A percentile compares a stretch with the other conserved stretches of the same genome.
These are phyloP conservation scores for Vollenhovia emeryi DNA, from an alignment of 1,140 invertebrate species.

Conservation along the genomic window DNA sequence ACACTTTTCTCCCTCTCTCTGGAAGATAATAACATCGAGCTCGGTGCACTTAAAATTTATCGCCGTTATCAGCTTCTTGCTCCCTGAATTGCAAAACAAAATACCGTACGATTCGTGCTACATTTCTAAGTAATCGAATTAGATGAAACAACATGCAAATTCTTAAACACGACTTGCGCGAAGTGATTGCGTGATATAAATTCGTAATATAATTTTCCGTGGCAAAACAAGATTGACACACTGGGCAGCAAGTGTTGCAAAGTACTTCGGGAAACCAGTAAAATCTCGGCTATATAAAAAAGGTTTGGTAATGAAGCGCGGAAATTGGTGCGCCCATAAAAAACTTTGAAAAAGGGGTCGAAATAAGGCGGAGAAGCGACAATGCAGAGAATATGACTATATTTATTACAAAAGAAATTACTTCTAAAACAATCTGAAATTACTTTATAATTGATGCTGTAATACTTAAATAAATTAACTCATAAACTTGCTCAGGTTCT, in stretches of 20 bases:
- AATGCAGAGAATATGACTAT: background rate
- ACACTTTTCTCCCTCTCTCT: conserved; percentile 69
- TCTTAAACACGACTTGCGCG: background rate
- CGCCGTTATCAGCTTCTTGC: conserved; percentile 16
- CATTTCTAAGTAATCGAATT: background rate
- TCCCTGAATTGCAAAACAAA: background rate
- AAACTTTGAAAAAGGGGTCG: background rate
- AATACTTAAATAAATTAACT: background rate
- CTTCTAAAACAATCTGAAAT: background rate
- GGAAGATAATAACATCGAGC: conserved; percentile 64
- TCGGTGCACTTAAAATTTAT: conserved; percentile 21
- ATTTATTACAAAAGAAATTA: background rate
- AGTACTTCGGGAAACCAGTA: background rate
- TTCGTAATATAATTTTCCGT: too few relatives aligned
- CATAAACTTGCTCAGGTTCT: too few relatives aligned
- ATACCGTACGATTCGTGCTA: background rate
- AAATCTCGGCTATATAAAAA: background rate
- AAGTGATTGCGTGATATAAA: background rate
- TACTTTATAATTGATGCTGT: background rate
- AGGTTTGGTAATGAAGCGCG: background rate
- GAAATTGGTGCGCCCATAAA: conserved; percentile 20
- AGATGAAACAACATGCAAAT: background rate
- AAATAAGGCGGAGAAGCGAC: background rate
- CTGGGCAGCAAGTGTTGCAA: background rate
- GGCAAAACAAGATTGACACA: background rate